Evolutionary conservation across 2,113 vertebrate species (phyloP).

Genomic region (Notechis scutatus): DNA sequence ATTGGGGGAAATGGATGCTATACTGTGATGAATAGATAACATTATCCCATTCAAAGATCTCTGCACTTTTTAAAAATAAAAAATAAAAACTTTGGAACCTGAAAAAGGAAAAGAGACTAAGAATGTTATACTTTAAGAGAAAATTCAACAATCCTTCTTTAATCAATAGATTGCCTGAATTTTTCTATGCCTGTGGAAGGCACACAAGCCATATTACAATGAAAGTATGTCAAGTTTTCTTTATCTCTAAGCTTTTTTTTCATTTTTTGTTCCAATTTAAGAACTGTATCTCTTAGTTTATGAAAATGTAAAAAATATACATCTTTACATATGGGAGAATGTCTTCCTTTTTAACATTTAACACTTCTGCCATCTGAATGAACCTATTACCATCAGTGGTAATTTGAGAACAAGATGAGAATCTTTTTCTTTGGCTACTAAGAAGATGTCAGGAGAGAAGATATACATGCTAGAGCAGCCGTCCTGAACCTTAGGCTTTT

Average conservation of each 20-base stretch:
- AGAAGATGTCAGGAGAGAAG: not conserved
- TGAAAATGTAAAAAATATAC: conserved; percentile 51
- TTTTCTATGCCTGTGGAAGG: conserved; percentile 7
- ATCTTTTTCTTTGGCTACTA: not conserved
- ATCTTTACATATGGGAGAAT: conserved; percentile 41
- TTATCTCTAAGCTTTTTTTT: not conserved
- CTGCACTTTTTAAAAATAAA: conserved; percentile 22
- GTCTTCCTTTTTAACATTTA: conserved; percentile 6
- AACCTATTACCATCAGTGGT: not conserved
- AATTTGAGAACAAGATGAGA: conserved; percentile 5
- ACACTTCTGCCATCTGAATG: not conserved
- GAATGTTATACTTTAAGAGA: not conserved
- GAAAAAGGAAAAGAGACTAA: conserved; percentile 44
- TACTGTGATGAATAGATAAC: not conserved
- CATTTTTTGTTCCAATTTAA: conserved; percentile 45
- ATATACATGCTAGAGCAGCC: not conserved
- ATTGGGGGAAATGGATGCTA: not conserved
- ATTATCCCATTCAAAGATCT: not conserved
- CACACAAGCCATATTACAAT: conserved; percentile 22
- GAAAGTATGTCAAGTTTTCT: conserved; percentile 38
- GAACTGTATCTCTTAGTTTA: conserved; percentile 50
- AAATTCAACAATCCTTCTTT: conserved; percentile 31
- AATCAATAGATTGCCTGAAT: conserved; percentile 43
- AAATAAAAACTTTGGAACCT: not conserved
- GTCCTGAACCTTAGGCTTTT: not conserved